These are phyloP conservation scores for Tinea semifulvella DNA, from an alignment of 2,888 invertebrate species.

Conservation along the genomic window DNA sequence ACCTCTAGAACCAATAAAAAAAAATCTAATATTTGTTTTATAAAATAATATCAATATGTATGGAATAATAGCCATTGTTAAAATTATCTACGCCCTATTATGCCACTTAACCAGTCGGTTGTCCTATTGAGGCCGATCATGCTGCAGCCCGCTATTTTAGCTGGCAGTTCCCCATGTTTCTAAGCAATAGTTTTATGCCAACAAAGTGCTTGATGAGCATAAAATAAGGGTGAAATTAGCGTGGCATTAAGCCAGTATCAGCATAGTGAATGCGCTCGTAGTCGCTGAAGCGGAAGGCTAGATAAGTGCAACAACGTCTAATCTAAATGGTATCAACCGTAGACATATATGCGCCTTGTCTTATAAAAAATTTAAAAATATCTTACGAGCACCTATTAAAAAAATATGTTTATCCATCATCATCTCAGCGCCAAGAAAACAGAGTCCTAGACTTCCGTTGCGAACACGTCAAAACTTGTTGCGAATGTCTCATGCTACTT, in stretches of 20 bases:
- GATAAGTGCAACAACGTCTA: conserved; percentile 51
- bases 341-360: no score
- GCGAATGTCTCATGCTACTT: no score
- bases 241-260: conserved; percentile 17
- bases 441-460: no score
- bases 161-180: conserved; percentile 41
- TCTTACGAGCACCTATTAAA: no score
- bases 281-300: conserved; percentile 44
- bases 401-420: no score
- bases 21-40: no score
- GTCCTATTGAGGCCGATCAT: conserved; percentile 7
- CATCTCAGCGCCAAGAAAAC: no score
- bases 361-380: no score
- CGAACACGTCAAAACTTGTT: no score
- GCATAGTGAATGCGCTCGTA: conserved; percentile 33
- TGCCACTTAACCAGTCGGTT: background rate
- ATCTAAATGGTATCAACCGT: conserved; percentile 60
- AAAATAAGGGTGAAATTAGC: conserved; percentile 34
- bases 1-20: no score
- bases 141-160: conserved; percentile 2
- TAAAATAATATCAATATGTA: no score
- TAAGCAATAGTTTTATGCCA: conserved; percentile 36
- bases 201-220: conserved; percentile 23
- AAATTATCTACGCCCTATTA: background rate
- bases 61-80: background rate